Evolutionary conservation across 2,888 invertebrate genomes (phyloP).

Genomic region (Drosophila neotestacea): DNA sequence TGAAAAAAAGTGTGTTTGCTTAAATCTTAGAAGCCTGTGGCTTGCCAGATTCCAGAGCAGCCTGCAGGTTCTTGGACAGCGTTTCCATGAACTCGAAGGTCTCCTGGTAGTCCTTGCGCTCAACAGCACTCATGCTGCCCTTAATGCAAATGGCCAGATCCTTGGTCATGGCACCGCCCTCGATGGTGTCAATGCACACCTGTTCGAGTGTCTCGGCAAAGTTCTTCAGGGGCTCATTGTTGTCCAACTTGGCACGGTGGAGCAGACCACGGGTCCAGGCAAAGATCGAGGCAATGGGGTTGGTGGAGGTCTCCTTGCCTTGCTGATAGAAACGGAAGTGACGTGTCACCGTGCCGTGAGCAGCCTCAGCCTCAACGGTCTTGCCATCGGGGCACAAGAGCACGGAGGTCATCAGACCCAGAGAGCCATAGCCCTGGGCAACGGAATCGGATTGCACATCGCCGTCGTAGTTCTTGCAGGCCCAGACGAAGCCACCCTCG

Average conservation of each 20-base stretch:
- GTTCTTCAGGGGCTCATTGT: conserved; percentile 90
- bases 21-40: conserved; percentile 58
- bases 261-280: conserved; percentile 98
- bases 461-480: conserved; percentile 99
- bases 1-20: conserved; percentile 23
- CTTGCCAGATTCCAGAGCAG: conserved; percentile 59
- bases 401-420: conserved; percentile 99
- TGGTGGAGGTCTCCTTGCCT: conserved; percentile 99
- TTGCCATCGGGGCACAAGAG: conserved; percentile 98
- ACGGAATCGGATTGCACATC: conserved; percentile 99
- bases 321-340: conserved; percentile 95
- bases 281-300: conserved; percentile 99
- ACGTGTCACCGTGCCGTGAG: conserved; percentile 98
- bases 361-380: conserved; percentile 99
- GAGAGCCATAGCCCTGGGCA: conserved; percentile 97
- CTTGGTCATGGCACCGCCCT: conserved; percentile 98
- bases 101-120: conserved; percentile 94
- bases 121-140: conserved; percentile 92
- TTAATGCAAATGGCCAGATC: conserved; percentile 99
- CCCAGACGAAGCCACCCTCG: conserved; percentile 99
- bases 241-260: conserved; percentile 97
- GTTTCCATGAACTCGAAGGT: conserved; percentile 99
- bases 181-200: conserved; percentile 97
- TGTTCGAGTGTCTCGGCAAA: conserved; percentile 95
- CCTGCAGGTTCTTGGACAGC: conserved; percentile 93